Base-by-base conservation (phyloP, 64 coral and sea anemone species). In the Cladopsammia gracilis region DNA sequence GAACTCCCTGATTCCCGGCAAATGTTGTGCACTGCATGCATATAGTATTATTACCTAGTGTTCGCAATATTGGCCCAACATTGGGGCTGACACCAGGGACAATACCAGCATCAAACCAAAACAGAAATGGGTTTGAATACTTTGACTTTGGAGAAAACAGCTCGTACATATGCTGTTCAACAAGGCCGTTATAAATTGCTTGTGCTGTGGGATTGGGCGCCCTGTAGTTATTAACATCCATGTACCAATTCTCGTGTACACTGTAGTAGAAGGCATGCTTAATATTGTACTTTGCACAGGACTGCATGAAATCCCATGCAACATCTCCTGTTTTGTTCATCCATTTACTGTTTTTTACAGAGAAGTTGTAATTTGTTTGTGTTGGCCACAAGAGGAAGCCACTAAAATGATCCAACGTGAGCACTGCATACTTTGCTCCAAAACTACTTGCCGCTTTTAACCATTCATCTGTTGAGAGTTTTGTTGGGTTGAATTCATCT, bases 301-400 rank as follows among this genome's bases (percentile, higher is more conserved):
- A 86, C 60, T 92, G 45, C n/a, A 87, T 86, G 20, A 92, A 92
- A 18, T 92, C 81, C 48, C 57, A 61, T 13, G 62, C 82, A 7
- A 92, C 44, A 64, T 92, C 82, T 23, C 71, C 90, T 20, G 50
- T 77, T 49, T 84, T 84, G 62, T 75, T 72, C 25, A 19, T 86
- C 90, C 90, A 92, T 25, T 48, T 10, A 11, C 70, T 54, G 60
- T 92, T 60, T 15, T 62, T 92, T 42, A 92, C 90, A 57, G 90
- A 76, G 71, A 86, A 92, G 70, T 92, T 86, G 59, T 86, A 92
- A 45, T 82, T 70, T 22, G 64, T 75, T 15, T 75, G 13, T 48
- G 80, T 92, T 5, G 90, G 90, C 90, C 90, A 92, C 2, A 92
- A 58, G n/a, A 92, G 82, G 77, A 92, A 92, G 13, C 90, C 90